A percentile compares a stretch with the other conserved stretches of the same genome.
These are phyloP conservation scores for Papilio aristodemus DNA, from an alignment of 1,140 invertebrate genomes.

Conservation along the genomic window DNA sequence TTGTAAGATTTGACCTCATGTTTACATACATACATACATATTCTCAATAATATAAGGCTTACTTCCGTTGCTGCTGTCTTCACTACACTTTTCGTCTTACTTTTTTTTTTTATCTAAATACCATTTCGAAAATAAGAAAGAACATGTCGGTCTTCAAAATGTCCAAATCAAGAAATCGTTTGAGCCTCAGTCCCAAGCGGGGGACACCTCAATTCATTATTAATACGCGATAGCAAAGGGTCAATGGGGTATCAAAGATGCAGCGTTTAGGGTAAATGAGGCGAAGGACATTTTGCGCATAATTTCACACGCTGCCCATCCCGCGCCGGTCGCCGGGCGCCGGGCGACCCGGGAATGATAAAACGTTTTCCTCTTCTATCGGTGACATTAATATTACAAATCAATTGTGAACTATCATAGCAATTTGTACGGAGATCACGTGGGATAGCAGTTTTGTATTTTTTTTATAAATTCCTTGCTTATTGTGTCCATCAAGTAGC, in stretches of 20 bases:
- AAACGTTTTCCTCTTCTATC: constrained; percentile 24
- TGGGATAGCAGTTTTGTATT: too few species aligned
- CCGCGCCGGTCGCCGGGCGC: background rate
- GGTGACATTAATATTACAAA: constrained; percentile 16
- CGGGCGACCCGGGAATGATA: constrained; percentile 11
- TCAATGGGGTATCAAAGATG: constrained; percentile 65
- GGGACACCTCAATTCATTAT: constrained; percentile 52
- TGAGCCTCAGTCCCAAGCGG: too few species aligned
- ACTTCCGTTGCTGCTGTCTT: too few species aligned
- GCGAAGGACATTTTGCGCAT: constrained; percentile 69
- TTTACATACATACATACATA: too few species aligned
- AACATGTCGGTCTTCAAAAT: background rate
- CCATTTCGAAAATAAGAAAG: too few species aligned
- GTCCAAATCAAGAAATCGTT: constrained; percentile 12
- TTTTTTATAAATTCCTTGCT: too few species aligned
- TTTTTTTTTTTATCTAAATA: too few species aligned
- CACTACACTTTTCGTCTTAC: too few species aligned
- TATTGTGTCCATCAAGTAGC: too few species aligned
- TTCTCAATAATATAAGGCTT: too few species aligned
- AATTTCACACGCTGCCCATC: constrained; percentile 57
- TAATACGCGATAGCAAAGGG: constrained; percentile 58
- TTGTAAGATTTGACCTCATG: too few species aligned
- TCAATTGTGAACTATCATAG: background rate
- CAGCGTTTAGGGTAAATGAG: constrained; percentile 67
- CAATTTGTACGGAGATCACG: background rate